Conservation (phyloP, 2,888 invertebrate genomes). For the Ephialtes manifestator region DNA sequence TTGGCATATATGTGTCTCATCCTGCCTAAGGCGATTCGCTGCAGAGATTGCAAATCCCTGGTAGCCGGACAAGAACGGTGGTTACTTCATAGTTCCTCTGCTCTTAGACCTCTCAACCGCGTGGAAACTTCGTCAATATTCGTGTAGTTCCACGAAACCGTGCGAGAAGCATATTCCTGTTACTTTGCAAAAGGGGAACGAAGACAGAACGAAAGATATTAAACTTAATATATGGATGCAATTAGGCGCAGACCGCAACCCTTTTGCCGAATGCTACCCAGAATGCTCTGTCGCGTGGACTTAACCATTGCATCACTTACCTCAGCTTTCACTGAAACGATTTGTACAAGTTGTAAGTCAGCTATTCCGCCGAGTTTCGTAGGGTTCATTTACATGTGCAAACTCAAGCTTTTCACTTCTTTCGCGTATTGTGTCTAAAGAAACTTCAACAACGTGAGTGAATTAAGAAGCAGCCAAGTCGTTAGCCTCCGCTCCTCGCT, state of each 20-base stretch:
- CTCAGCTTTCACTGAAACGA: conserved; percentile 53
- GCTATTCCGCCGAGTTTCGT: conserved; percentile 10
- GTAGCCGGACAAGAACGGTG: neutral
- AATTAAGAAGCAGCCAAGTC: conserved; percentile 18
- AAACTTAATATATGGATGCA: conserved; percentile 85
- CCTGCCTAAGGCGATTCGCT: neutral
- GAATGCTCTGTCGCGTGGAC: conserved; percentile 46
- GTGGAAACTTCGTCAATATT: conserved; percentile 82
- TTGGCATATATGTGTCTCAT: neutral
- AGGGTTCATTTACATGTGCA: conserved; percentile 13
- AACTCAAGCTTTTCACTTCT: neutral
- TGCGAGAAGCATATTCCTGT: conserved; percentile 48
- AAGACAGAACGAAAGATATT: conserved; percentile 79
- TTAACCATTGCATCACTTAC: conserved; percentile 38
- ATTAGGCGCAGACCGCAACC: conserved; percentile 81
- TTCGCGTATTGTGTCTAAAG: neutral
- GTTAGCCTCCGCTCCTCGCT: conserved; percentile 31
- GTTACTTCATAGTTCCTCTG: conserved; percentile 6
- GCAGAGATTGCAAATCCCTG: neutral
- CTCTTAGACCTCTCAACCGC: neutral
- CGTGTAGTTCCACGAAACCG: conserved; percentile 64
- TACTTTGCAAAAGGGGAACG: conserved; percentile 29
- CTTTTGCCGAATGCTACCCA: conserved; percentile 49
- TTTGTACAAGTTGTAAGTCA: conserved; percentile 33
- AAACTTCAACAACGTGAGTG: conserved; percentile 20